phyloP scores from a whole-genome alignment of 2,888 invertebrate genomes.

The Crossocerus cetratus region DNA sequence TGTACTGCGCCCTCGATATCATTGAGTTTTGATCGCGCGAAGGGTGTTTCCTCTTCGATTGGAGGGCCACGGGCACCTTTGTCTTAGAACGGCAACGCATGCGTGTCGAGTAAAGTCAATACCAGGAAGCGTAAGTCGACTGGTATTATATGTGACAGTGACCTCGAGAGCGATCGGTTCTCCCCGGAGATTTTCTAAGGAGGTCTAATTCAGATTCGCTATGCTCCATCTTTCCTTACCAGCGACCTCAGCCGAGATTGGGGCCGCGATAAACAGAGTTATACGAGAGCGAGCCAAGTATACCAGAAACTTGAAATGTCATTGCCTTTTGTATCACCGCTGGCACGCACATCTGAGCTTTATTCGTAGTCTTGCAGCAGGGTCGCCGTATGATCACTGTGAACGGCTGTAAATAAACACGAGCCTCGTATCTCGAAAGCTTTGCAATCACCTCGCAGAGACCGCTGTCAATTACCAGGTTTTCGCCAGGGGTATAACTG shows the following conservation, averaged over 20 bases:
- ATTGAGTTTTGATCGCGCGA: neutral
- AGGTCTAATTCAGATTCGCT: neutral
- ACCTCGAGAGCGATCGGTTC: neutral
- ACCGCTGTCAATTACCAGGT: slow-evolving; percentile 54
- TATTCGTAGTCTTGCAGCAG: slow-evolving; percentile 57
- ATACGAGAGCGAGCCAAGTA: no score
- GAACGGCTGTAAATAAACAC: slow-evolving; percentile 57
- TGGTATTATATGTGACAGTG: slow-evolving; percentile 2
- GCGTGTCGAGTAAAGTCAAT: neutral
- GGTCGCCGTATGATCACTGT: slow-evolving; percentile 62
- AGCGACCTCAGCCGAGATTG: no score
- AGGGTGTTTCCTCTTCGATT: neutral
- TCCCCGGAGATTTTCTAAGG: neutral
- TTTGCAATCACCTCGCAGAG: neutral
- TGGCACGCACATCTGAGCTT: slow-evolving; percentile 62
- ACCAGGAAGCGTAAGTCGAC: neutral
- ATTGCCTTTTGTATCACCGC: slow-evolving; percentile 65
- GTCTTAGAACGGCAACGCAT: neutral
- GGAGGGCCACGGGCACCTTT: neutral
- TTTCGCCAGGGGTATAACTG: slow-evolving; percentile 60
- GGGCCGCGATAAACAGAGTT: no score
- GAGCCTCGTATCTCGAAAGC: neutral
- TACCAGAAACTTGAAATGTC: neutral
- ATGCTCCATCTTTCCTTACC: no score
- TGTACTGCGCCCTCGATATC: no score